Conservation (phyloP, 1,140 invertebrate species). For the Daktulosphaira vitifoliae region DNA sequence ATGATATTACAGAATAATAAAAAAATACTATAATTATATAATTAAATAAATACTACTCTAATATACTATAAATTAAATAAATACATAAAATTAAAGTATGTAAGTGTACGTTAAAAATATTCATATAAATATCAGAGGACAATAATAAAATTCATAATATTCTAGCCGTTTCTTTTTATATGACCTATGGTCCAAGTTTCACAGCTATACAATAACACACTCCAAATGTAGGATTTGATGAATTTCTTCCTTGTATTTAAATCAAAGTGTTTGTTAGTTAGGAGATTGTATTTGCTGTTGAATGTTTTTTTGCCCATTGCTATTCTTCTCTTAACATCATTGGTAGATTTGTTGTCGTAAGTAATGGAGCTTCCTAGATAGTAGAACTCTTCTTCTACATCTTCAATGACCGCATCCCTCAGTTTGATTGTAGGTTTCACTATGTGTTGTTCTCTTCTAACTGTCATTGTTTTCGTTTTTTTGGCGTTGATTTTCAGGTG, state of each 20-base stretch:
- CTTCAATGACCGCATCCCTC: background rate
- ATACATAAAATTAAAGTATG: too few relatives aligned
- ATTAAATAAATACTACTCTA: too few relatives aligned
- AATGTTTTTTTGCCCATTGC: conserved; percentile 16
- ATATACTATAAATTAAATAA: too few relatives aligned
- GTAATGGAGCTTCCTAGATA: conserved; percentile 18
- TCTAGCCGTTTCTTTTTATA: conserved; percentile 15
- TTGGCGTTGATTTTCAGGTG: conserved; percentile 30
- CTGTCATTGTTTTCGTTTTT: conserved; percentile 18
- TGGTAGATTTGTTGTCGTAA: conserved; percentile 8
- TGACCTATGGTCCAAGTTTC: conserved; percentile 18
- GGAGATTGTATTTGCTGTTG: conserved; percentile 4
- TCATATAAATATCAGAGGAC: too few relatives aligned
- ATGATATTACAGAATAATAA: too few relatives aligned
- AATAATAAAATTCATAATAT: too few relatives aligned
- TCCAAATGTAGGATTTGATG: conserved; percentile 22
- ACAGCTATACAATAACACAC: conserved; percentile 17
- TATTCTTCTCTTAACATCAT: conserved; percentile 21
- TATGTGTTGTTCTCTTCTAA: background rate
- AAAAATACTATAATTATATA: too few relatives aligned
- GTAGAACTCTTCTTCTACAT: conserved; percentile 14
- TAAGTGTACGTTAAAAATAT: too few relatives aligned
- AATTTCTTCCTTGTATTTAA: conserved; percentile 26
- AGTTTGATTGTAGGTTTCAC: background rate
- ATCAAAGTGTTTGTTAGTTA: conserved; percentile 16